These are phyloP conservation scores for Eulemur rufifrons DNA, from an alignment of 2,113 vertebrate species.

Conservation along the genomic window DNA sequence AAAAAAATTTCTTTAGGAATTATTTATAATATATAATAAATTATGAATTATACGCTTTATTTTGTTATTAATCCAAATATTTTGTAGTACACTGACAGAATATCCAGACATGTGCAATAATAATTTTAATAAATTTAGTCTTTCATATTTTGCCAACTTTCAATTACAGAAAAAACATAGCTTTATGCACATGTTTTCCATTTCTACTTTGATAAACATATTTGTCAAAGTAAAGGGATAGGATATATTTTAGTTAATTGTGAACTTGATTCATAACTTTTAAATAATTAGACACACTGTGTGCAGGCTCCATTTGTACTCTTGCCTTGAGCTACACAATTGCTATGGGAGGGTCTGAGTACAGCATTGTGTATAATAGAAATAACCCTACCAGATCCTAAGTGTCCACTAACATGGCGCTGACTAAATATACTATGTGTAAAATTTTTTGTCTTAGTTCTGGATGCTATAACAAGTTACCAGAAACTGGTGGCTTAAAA, in stretches of 20 bases:
- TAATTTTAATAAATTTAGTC: background rate
- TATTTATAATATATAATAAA: background rate
- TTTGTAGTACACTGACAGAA: background rate
- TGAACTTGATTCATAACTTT: background rate
- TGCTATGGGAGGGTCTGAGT: background rate
- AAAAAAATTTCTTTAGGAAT: background rate
- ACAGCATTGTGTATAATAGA: background rate
- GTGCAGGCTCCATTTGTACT: background rate
- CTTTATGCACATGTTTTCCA: background rate
- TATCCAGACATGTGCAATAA: background rate
- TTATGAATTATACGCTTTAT: background rate
- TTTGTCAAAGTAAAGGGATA: background rate
- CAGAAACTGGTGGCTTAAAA: background rate
- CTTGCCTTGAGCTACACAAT: background rate
- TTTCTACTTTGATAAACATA: background rate
- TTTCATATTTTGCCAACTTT: background rate
- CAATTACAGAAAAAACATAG: background rate
- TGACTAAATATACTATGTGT: background rate
- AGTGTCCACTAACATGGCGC: background rate
- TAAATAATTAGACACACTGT: background rate
- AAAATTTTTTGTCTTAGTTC: background rate
- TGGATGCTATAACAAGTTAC: background rate
- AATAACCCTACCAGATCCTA: background rate
- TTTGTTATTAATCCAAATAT: conserved; percentile 24
- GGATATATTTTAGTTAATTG: background rate